Evolutionary conservation across 1,140 invertebrate genomes (phyloP).

Genomic region (Drosophila ohnishii): DNA sequence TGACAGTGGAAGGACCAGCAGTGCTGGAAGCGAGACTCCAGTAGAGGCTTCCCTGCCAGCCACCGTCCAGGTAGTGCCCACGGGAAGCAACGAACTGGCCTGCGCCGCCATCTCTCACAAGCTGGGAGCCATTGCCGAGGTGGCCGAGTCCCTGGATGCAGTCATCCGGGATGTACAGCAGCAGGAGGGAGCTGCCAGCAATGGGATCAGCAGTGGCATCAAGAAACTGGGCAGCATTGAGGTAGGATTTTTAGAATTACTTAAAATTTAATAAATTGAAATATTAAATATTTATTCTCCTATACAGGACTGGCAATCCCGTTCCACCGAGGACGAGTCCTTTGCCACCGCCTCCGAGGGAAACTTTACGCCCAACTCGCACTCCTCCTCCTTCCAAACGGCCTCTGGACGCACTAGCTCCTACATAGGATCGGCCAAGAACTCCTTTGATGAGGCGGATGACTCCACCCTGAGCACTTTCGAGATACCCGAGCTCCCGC

Average conservation of each 20-base stretch:
- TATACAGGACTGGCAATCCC: conserved; percentile 80
- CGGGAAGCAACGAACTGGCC: conserved; percentile 85
- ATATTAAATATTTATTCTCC: not conserved
- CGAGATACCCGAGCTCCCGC: conserved; percentile 70
- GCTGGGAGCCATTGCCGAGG: conserved; percentile 86
- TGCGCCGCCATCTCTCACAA: conserved; percentile 87
- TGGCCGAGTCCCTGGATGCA: conserved; percentile 87
- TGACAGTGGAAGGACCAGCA: conserved; percentile 65
- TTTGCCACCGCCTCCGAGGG: conserved; percentile 89
- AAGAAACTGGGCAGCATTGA: conserved; percentile 77
- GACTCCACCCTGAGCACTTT: conserved; percentile 74
- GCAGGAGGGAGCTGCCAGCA: conserved; percentile 60
- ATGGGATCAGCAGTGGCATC: conserved; percentile 12
- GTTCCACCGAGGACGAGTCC: conserved; percentile 85
- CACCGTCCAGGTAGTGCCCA: conserved; percentile 59
- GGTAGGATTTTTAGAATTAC: conserved; percentile 40
- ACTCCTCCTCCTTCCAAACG: conserved; percentile 87
- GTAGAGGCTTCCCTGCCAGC: conserved; percentile 9
- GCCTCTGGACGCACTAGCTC: conserved; percentile 85
- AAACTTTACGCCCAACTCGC: conserved; percentile 86
- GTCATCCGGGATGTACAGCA: conserved; percentile 84
- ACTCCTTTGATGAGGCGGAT: conserved; percentile 78
- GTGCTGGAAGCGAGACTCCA: conserved; percentile 51
- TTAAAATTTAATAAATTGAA: not conserved
- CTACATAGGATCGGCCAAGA: conserved; percentile 84